Conservation (phyloP, 2,888 invertebrate genomes). For the Lampropteryx suffumata region DNA sequence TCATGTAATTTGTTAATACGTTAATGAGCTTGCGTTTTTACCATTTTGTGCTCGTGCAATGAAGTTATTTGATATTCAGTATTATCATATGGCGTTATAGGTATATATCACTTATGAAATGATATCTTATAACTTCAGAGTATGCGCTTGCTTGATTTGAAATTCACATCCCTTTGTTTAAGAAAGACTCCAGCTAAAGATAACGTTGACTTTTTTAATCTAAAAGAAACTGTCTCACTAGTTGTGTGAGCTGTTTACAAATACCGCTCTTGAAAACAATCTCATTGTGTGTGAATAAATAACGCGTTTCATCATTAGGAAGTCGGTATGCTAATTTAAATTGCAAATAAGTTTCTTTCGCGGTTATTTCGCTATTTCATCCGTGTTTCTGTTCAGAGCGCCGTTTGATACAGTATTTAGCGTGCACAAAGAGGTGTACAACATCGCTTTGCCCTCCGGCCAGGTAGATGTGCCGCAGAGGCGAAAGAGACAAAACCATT, state of each 20-base stretch:
- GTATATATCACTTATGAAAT: constrained; percentile 13
- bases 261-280: constrained; percentile 17
- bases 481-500: constrained; percentile 67
- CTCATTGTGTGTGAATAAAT: constrained; percentile 16
- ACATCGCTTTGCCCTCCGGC: constrained; percentile 26
- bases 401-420: constrained; percentile 33
- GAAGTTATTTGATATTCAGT: constrained; percentile 21
- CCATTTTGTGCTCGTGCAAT: constrained; percentile 24
- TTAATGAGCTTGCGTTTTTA: constrained; percentile 25
- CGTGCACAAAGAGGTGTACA: constrained; percentile 29
- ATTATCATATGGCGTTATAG: constrained; percentile 21
- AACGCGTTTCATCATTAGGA: constrained; percentile 23
- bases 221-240: neutral
- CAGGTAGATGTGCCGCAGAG: constrained; percentile 46
- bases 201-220: constrained; percentile 10
- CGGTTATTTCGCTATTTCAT: constrained; percentile 19
- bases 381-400: constrained; percentile 27
- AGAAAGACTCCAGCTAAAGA: constrained; percentile 2
- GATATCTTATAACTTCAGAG: constrained; percentile 21
- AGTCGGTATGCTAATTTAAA: constrained; percentile 27
- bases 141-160: constrained; percentile 13
- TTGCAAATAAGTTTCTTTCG: constrained; percentile 30
- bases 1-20: constrained; percentile 25
- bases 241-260: constrained; percentile 3
- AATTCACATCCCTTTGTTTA: constrained; percentile 16